Evolutionary conservation across 2,113 vertebrate species (phyloP).

Genomic region (Bos indicus): DNA sequence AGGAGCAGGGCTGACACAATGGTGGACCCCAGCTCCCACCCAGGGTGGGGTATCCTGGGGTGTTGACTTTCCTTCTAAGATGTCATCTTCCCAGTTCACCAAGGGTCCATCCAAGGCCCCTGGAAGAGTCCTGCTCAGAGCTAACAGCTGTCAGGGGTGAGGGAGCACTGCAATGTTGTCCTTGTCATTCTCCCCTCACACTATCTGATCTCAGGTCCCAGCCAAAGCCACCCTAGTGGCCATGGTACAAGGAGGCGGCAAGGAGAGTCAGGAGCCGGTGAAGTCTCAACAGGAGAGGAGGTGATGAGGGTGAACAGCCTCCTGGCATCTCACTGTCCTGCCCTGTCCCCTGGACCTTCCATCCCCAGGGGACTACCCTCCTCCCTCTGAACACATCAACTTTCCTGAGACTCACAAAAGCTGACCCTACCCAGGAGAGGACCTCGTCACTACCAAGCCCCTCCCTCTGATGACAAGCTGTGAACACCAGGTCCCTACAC

Average conservation of each 20-base stretch:
- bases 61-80: not conserved
- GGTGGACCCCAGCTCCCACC: not conserved
- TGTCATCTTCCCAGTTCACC: not conserved
- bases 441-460: not conserved
- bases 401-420: too few relatives aligned
- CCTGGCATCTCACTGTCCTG: too few relatives aligned
- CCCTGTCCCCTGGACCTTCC: not conserved
- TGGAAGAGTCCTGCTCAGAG: not conserved
- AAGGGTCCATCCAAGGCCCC: not conserved
- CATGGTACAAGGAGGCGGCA: not conserved
- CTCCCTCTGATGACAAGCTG: not conserved
- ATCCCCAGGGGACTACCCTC: accelerated
- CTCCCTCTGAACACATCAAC: not conserved
- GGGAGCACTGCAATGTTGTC: accelerated
- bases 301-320: not conserved
- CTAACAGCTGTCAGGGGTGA: not conserved
- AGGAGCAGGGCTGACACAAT: not conserved
- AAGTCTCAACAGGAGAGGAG: not conserved
- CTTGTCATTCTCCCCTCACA: accelerated
- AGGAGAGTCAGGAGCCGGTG: accelerated
- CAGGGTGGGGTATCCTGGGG: accelerated
- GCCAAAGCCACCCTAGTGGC: not conserved
- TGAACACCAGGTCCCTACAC: not conserved
- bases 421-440: not conserved
- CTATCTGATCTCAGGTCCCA: not conserved